Percentiles rank a stretch among this genome's conserved stretches.
These are phyloP conservation scores for Elanus axillaris DNA, from an alignment of 2,113 vertebrate genomes.

Conservation along the genomic window DNA sequence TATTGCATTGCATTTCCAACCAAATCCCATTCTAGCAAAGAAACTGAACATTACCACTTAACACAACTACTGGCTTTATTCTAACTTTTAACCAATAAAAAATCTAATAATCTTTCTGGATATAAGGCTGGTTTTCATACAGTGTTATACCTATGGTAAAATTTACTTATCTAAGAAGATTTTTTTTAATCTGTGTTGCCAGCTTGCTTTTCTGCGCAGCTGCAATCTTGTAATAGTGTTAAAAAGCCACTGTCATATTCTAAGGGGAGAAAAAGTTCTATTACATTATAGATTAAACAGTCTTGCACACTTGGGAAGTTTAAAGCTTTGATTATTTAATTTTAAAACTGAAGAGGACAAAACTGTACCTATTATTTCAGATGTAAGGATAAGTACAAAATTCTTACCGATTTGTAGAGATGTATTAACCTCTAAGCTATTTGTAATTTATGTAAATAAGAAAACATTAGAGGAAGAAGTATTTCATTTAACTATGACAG, in stretches of 20 bases:
- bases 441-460: not conserved
- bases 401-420: not conserved
- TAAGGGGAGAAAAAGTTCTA: not conserved
- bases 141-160: not conserved
- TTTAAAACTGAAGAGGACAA: not conserved
- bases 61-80: not conserved
- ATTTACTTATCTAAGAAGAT: not conserved
- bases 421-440: not conserved
- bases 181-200: not conserved
- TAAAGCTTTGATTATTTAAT: not conserved
- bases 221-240: not conserved
- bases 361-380: not conserved
- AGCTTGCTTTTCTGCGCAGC: not conserved
- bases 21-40: not conserved
- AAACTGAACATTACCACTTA: not conserved
- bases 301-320: not conserved
- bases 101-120: not conserved
- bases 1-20: not conserved
- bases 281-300: not conserved
- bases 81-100: not conserved
- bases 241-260: not conserved
- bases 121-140: not conserved
- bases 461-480: not conserved
- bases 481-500: not conserved
- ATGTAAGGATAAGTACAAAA: not conserved